Base-by-base conservation (phyloP, 2,113 vertebrate genomes). In the Carettochelys insculpta region DNA sequence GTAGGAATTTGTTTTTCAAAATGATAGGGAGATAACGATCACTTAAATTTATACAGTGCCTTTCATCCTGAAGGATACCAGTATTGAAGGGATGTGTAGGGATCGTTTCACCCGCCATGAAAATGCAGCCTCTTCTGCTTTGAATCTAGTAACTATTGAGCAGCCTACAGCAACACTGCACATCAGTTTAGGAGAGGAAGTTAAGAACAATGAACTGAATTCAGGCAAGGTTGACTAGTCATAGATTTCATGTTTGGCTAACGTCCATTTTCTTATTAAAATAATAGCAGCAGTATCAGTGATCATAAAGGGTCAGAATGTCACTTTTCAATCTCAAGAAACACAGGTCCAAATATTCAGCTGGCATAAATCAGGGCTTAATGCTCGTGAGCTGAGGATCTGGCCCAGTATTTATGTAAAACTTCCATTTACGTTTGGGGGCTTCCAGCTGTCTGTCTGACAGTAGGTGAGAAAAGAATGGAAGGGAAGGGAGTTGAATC, bases 121-220 rank as follows among this genome's bases (percentile, higher is more conserved):
- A 14, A 8, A 83, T 0, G 0, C 6, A 6, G 14, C 58, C 14
- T 0, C 1, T 56, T 41, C 87, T 3, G 2, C 0, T 1, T 58
- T 8, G 75, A 85, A 10, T 48, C 22, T 48, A 56, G 88, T 6
- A 0, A 38, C 47, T 58, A 73, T 48, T 11, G 0, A 27, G 4
- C 56, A 54, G 14, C 54, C 47, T 84, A 20, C 19, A 11, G 13
- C 27, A 34, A 51, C 50, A 75, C 58, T 25, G 11, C 34, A 52
- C 2, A 61, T 34, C 38, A 13, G 34, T 29, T 25, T 25, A 31
- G 51, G 43, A 68, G 34, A n/a, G 34, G 34, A 65, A 65, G 34
- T 65, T 38, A 19, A 65, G 34, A n/a, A 17, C 7, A 65, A 56
- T 5, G 3, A 75, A 3, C 22, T 48, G 43, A 54, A 25, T 43